phyloP scores from a whole-genome alignment of 2,113 vertebrate genomes.

The Pyrgilauda ruficollis region DNA sequence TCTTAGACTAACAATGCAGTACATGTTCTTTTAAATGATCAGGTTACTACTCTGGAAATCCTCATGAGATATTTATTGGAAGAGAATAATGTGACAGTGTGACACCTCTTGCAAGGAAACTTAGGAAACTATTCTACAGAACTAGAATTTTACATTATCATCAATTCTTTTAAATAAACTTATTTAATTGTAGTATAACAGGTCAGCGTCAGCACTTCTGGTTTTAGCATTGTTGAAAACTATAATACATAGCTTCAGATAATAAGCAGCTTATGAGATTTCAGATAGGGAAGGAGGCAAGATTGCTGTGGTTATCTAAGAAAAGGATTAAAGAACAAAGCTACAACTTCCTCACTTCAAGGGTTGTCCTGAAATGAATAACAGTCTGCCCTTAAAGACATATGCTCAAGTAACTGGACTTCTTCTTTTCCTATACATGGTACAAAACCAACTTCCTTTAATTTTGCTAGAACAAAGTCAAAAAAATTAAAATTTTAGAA shows the following conservation, averaged over 20 bases:
- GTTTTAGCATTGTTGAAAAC: not conserved
- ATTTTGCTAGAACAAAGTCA: not conserved
- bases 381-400: not conserved
- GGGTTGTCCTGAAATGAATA: not conserved
- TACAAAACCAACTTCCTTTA: not conserved
- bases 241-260: not conserved
- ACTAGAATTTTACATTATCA: not conserved
- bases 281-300: constrained; percentile 4
- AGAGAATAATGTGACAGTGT: not conserved
- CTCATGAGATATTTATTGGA: not conserved
- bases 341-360: not conserved
- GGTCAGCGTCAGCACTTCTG: not conserved
- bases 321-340: not conserved
- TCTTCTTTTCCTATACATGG: not conserved
- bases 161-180: not conserved
- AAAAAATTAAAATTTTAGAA: not conserved
- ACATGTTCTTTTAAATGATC: not conserved
- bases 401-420: not conserved
- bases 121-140: not conserved
- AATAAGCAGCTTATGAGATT: constrained; percentile 44
- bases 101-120: not conserved
- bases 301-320: constrained; percentile 40
- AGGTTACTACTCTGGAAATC: not conserved
- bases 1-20: not conserved
- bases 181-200: not conserved